Evolutionary conservation across 1,140 invertebrate species (phyloP), one percentile per base, ranked within the genome.

Genomic region (Cydia splendana): DNA sequence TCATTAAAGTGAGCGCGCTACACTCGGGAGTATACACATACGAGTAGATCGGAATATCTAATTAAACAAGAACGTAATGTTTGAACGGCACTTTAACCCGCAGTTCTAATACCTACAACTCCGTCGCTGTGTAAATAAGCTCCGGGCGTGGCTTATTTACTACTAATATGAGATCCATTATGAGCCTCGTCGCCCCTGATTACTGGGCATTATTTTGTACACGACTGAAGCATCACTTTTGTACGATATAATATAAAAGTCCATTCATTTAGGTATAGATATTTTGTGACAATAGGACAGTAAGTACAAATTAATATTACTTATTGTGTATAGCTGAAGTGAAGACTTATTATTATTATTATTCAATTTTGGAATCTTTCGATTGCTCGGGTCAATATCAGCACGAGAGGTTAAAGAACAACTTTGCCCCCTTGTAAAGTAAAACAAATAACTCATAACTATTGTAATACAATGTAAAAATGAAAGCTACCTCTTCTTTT

Each of bases 91-190:
- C 67, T 71, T 71, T 71, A 71, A 71, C 67, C 67, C 67, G 18
- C 67, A 71, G 34, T 71, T 71, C 67, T 71, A 42, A 71, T 42
- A 71, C 67, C 34, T 71, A 71, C 34, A 71, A 71, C 34, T n/a
- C 15, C 77, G 57, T 78, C 78, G 77, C 57, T 79, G 69, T 78
- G 78, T 76, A 79, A 82, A 82, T 82, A 79, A 82, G 81, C 69
- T 77, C 57, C 71, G 77, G 73, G 67, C 74, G 24, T 38, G 65
- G 78, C 74, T 76, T 74, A 73, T 77, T 75, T 69, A 51, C 73
- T 78, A 78, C 34, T 71, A 71, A 38, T 71, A 71, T 71, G 67
- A n/a, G 57, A 62, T 62, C 57, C 57, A 62, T 62, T 62, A 24
- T 62, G 57, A 24, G 57, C 57, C 2, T 24, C 57, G 20, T 62